phyloP scores from a whole-genome alignment of 2,113 vertebrate genomes.

The Orthonyx spaldingii region DNA sequence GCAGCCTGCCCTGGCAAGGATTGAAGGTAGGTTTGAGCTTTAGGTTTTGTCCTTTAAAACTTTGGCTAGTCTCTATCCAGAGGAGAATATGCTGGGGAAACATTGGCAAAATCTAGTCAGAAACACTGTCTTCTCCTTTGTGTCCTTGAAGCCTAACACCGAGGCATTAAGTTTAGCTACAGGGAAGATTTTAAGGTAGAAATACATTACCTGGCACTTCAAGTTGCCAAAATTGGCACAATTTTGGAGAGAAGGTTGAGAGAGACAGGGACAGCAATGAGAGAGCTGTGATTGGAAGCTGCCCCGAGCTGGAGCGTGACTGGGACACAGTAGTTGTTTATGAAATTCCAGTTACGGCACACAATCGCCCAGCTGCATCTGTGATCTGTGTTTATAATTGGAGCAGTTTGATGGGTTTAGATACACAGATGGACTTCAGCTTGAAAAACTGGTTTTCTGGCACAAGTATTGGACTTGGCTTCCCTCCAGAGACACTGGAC shows the following conservation, averaged over 20 bases:
- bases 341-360: background rate
- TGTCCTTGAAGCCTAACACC: background rate
- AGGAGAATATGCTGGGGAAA: background rate
- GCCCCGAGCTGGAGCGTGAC: background rate
- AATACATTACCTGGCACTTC: background rate
- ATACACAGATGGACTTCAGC: slow-evolving; percentile 11
- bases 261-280: background rate
- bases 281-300: background rate
- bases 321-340: background rate
- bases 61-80: background rate
- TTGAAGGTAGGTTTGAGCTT: slow-evolving; percentile 83
- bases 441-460: slow-evolving; percentile 8
- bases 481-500: slow-evolving; percentile 7
- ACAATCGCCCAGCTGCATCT: background rate
- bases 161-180: background rate
- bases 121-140: background rate
- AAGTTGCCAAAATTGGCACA: background rate
- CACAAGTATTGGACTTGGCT: background rate
- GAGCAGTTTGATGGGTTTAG: background rate
- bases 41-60: background rate
- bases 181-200: background rate
- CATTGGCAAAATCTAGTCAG: background rate
- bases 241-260: background rate
- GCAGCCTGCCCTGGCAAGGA: slow-evolving; percentile 98
- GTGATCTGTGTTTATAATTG: background rate